Evolutionary conservation across 2,797 vertebrate genomes (phyloP).

Genomic region (Notamacropus eugenii): DNA sequence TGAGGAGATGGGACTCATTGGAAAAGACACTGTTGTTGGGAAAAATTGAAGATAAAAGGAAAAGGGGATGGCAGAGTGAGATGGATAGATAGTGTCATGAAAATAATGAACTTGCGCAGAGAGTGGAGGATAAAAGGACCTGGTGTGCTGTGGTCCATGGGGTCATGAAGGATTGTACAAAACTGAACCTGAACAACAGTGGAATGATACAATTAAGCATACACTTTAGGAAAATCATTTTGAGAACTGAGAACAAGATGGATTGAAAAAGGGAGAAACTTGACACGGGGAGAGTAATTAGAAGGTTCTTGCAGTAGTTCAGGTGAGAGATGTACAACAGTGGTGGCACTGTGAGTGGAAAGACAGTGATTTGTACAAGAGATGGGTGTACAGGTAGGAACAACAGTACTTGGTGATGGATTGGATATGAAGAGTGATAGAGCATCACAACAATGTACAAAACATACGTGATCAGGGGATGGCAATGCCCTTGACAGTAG

Average conservation of each 20-base stretch:
- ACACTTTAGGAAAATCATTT: neutral
- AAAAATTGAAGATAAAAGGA: neutral
- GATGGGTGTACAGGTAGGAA: neutral
- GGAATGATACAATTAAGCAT: neutral
- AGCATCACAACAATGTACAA: constrained; percentile 35
- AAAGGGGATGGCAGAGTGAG: neutral
- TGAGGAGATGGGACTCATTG: neutral
- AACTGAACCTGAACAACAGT: neutral
- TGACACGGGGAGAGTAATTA: neutral
- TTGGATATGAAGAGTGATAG: neutral
- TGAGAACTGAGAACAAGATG: neutral
- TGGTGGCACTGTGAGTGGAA: neutral
- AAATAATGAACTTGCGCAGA: neutral
- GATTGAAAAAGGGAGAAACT: neutral
- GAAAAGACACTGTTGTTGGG: neutral
- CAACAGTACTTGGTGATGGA: neutral
- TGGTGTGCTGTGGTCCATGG: neutral
- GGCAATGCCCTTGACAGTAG: constrained; percentile 26
- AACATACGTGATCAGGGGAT: constrained; percentile 27
- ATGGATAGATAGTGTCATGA: neutral
- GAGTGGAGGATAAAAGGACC: neutral
- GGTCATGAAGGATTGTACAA: neutral
- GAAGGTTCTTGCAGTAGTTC: neutral
- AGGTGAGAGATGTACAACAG: neutral
- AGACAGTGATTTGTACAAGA: too few species aligned